These are phyloP conservation scores for Rhagoletis zephyria DNA, from an alignment of 1,140 invertebrate species.

Conservation along the genomic window DNA sequence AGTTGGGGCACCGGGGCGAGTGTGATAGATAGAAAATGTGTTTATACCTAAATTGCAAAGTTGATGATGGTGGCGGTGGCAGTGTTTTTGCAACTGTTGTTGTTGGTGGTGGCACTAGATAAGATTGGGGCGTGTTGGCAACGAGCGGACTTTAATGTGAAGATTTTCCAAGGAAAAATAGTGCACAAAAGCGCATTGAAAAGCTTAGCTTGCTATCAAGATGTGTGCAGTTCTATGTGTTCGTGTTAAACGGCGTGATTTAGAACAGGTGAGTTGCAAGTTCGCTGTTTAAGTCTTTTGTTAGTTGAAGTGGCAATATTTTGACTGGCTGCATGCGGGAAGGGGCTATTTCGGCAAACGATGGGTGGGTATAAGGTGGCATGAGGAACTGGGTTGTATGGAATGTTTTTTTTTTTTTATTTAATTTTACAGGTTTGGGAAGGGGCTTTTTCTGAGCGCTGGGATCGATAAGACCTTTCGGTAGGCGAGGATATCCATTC, in stretches of 20 bases:
- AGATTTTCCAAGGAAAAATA: constrained; percentile 5
- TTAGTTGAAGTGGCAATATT: background rate
- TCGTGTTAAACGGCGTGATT: background rate
- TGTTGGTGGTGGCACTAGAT: background rate
- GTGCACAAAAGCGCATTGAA: background rate
- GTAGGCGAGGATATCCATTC: too few relatives aligned
- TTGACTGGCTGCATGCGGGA: background rate
- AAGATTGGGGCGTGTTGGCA: background rate
- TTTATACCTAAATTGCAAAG: background rate
- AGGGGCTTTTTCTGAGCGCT: too few relatives aligned
- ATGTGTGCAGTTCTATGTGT: background rate
- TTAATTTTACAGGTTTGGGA: background rate
- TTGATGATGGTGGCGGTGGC: background rate
- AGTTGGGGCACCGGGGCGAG: background rate
- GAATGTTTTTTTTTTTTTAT: background rate
- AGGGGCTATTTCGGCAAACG: background rate
- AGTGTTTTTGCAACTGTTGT: background rate
- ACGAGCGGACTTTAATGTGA: background rate
- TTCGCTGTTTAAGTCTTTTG: background rate
- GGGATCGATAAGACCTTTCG: too few relatives aligned
- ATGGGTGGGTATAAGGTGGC: background rate
- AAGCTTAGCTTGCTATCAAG: background rate
- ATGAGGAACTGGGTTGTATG: too few relatives aligned
- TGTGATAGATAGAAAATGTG: background rate
- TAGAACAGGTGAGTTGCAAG: constrained; percentile 8